phyloP scores from a whole-genome alignment of 1,140 invertebrate genomes.

The Bombus waltoni region DNA sequence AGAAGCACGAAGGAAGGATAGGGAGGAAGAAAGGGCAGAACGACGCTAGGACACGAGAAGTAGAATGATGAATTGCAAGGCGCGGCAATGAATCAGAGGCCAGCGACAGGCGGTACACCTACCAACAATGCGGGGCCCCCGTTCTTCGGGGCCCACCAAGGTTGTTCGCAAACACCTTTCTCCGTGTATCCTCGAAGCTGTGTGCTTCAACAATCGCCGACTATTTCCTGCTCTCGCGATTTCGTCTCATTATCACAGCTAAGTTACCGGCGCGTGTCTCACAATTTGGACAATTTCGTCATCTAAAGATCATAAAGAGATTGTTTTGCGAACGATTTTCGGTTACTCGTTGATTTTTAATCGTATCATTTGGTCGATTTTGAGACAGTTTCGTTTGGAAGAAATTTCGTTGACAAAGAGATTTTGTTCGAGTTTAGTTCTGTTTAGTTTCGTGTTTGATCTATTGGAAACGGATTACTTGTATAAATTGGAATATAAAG shows the following conservation, averaged over 20 bases:
- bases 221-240: constrained; percentile 43
- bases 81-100: constrained; percentile 76
- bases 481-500: too few species aligned
- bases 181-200: constrained; percentile 48
- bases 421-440: too few species aligned
- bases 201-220: constrained; percentile 51
- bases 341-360: background rate
- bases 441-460: too few species aligned
- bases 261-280: too few species aligned
- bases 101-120: constrained; percentile 68
- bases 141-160: constrained; percentile 66
- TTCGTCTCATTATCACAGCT: constrained; percentile 32
- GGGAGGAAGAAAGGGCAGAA: constrained; percentile 51
- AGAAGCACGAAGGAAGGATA: constrained; percentile 8
- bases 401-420: too few species aligned
- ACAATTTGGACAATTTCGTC: background rate
- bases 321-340: background rate
- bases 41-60: constrained; percentile 70
- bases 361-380: background rate
- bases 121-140: constrained; percentile 65
- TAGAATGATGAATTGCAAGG: constrained; percentile 76
- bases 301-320: background rate
- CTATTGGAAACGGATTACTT: too few species aligned
- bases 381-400: too few species aligned
- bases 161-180: constrained; percentile 66